A percentile compares a stretch with the other conserved stretches of the same genome.
These are phyloP conservation scores for Atta cephalotes DNA, from an alignment of 1,140 invertebrate genomes.

Conservation along the genomic window DNA sequence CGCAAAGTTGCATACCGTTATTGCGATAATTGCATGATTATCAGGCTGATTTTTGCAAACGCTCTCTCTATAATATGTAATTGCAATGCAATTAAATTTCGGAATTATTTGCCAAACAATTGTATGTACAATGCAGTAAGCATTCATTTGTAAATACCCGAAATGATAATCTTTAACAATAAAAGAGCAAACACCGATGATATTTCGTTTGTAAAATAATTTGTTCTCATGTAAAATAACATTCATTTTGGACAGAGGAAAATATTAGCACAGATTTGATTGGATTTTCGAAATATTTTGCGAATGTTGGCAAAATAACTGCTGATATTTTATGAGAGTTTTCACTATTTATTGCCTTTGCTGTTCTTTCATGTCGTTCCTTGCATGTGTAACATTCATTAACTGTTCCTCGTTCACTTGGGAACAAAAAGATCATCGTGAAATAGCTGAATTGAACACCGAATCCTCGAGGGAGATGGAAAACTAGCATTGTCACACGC, in stretches of 20 bases:
- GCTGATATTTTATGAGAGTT: neutral
- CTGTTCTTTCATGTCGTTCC: neutral
- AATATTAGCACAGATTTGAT: neutral
- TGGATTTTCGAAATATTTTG: neutral
- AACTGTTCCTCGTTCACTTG: neutral
- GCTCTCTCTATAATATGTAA: neutral
- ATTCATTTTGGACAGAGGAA: neutral
- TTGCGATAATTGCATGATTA: neutral
- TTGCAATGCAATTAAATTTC: neutral
- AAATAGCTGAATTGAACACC: conserved; percentile 11
- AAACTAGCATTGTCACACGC: neutral
- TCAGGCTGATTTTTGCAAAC: conserved; percentile 6
- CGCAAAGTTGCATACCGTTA: neutral
- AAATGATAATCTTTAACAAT: neutral
- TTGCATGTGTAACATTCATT: conserved; percentile 49
- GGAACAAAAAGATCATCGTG: conserved; percentile 27
- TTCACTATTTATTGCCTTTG: no score
- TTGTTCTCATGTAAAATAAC: neutral
- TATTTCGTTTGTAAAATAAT: conserved; percentile 7
- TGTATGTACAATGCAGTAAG: neutral
- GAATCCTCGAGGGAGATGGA: neutral
- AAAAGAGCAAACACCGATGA: neutral
- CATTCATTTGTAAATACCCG: neutral
- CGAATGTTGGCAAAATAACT: neutral
- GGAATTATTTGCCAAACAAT: neutral